Base-by-base conservation (phyloP, 2,113 vertebrate species). In the Tragelaphus strepsiceros region DNA sequence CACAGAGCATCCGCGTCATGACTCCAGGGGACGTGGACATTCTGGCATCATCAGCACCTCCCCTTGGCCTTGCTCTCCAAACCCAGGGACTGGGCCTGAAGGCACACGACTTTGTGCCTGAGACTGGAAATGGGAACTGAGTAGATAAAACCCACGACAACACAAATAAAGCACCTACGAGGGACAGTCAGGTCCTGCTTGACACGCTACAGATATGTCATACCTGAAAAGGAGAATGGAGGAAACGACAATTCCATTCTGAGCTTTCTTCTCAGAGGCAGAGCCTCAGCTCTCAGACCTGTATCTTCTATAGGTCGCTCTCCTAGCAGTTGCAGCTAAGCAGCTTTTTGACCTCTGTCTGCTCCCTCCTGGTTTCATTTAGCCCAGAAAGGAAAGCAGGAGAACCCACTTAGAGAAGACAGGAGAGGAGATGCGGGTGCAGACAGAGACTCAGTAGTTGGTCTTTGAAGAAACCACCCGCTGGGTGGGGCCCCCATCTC, bases 1-100 rank as follows among this genome's bases (percentile, higher is more conserved):
- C 6, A 1, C 24, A n/a, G 26, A 56, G 10, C 6, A 5, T 13
- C 43, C 21, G 51, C 2, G 2, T n/a, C 26, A 6, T 4, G 9
- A 11, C 17, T 46, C n/a, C 24, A 2, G 26, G 43, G 43, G 53
- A 51, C 3, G 12, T 1, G 11, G 24, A 16, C 3, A 43, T 16
- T 67, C 58, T 54, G 88, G 43, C 1, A 83, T 51, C 14, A 49
- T 64, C 17, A 21, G 16, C 24, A 8, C n/a, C 51, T 14, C 13
- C 13, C 7, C 39, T 54, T 4, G 7, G 43, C 26, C 77, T 49
- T 30, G 43, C 43, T 80, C 43, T 80, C 26, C 43, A 30, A 46
- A 80, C 43, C 26, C 15, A 49, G 15, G 77, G 22, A 5, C 1
- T 28, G 54, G 19, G 22, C 6, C 14, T 88, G 3, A 59, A 58